A percentile compares a stretch with the other conserved stretches of the same genome.
These are phyloP conservation scores for Ibidorhyncha struthersii DNA, from an alignment of 2,113 vertebrate genomes.

Conservation along the genomic window DNA sequence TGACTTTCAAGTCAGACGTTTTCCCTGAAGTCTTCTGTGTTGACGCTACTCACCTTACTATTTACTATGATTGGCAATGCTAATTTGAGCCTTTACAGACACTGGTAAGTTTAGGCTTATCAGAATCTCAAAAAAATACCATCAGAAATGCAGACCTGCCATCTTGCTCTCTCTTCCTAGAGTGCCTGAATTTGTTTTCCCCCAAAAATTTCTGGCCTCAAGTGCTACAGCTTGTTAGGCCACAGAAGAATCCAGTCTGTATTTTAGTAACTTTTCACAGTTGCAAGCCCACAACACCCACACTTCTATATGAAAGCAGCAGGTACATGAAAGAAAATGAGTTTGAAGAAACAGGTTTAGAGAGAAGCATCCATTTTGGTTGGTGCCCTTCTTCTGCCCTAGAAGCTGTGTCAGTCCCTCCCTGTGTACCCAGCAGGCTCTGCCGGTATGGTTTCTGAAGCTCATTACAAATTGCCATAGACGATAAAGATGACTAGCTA, in stretches of 20 bases:
- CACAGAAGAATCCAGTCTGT: neutral
- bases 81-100: neutral
- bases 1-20: neutral
- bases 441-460: neutral
- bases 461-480: neutral
- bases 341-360: neutral
- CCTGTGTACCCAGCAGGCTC: fast-evolving
- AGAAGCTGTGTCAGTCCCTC: neutral
- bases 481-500: neutral
- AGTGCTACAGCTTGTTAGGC: neutral
- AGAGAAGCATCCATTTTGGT: neutral
- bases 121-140: neutral
- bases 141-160: neutral
- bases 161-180: neutral
- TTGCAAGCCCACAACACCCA: neutral
- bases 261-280: neutral
- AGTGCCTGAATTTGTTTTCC: neutral
- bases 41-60: neutral
- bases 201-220: neutral
- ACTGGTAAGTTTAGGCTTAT: neutral
- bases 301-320: neutral
- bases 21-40: neutral
- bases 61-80: neutral
- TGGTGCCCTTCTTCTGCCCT: neutral
- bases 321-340: neutral